These are phyloP conservation scores for Dryobota labecula DNA, from an alignment of 2,888 invertebrate genomes.

Conservation along the genomic window DNA sequence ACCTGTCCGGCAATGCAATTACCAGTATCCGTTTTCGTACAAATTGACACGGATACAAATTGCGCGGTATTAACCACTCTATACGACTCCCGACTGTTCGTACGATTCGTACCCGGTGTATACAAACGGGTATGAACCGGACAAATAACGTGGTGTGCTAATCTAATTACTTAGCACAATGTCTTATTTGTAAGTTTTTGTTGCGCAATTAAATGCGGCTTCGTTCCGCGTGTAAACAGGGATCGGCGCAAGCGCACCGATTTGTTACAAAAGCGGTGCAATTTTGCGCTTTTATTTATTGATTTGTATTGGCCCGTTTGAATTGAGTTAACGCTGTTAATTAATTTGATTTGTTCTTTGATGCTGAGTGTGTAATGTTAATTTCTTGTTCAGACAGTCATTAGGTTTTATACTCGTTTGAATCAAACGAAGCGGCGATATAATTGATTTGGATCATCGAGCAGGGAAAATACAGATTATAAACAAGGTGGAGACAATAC, in stretches of 20 bases:
- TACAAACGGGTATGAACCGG: conserved; percentile 54
- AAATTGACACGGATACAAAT: conserved; percentile 76
- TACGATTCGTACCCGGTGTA: conserved; percentile 26
- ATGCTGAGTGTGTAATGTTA: conserved; percentile 33
- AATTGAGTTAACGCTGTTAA: conserved; percentile 63
- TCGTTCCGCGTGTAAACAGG: conserved; percentile 80
- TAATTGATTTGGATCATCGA: conserved; percentile 28
- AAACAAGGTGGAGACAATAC: too few relatives aligned
- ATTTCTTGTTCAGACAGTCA: conserved; percentile 39
- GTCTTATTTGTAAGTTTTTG: conserved; percentile 88
- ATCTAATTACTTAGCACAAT: conserved; percentile 89
- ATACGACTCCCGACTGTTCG: conserved; percentile 65
- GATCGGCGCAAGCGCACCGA: conserved; percentile 71
- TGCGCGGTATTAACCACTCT: conserved; percentile 75
- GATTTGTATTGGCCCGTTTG: conserved; percentile 58
- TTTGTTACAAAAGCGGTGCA: conserved; percentile 74
- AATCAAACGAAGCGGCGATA: conserved; percentile 36
- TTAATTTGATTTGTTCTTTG: conserved; percentile 60
- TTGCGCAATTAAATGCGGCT: conserved; percentile 83
- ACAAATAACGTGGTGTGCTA: conserved; percentile 84
- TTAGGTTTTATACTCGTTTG: conserved; percentile 33
- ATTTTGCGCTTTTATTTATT: conserved; percentile 67
- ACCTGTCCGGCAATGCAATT: conserved; percentile 71
- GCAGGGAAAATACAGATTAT: too few relatives aligned
- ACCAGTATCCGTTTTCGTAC: conserved; percentile 74